Evolutionary conservation across 2,888 invertebrate genomes (phyloP).

Genomic region (Ectobius pallidus): DNA sequence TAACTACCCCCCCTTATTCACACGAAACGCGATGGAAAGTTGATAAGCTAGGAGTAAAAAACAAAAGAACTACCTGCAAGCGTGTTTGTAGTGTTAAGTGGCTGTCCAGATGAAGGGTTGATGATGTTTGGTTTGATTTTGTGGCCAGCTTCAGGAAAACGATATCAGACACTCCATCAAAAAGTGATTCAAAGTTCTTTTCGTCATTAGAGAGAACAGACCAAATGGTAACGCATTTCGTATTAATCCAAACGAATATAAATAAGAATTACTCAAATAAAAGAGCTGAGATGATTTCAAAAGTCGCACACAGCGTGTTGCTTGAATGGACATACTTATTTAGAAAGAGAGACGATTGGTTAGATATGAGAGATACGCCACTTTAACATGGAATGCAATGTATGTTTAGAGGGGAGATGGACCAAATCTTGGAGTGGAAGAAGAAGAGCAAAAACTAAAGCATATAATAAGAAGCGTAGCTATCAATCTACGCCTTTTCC

Average conservation of each 20-base stretch:
- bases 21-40: neutral
- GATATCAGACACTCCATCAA: neutral
- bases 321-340: no score
- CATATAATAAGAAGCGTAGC: conserved; percentile 13
- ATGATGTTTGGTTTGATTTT: conserved; percentile 22
- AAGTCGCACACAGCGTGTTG: no score
- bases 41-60: conserved; percentile 1
- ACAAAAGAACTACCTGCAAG: neutral
- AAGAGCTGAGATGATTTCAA: no score
- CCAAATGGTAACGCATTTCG: no score
- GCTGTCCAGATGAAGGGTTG: conserved; percentile 1
- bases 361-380: no score
- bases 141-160: neutral
- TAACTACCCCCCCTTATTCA: neutral
- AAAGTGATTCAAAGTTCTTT: no score
- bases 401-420: neutral
- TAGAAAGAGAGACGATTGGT: no score
- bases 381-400: neutral
- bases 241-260: no score
- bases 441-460: conserved; percentile 9
- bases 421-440: neutral
- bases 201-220: no score
- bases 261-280: no score
- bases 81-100: conserved; percentile 23
- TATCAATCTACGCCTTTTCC: conserved; percentile 12